Base-by-base conservation (phyloP, 2,797 vertebrate species). In the Coranthus polyacanthus region DNA sequence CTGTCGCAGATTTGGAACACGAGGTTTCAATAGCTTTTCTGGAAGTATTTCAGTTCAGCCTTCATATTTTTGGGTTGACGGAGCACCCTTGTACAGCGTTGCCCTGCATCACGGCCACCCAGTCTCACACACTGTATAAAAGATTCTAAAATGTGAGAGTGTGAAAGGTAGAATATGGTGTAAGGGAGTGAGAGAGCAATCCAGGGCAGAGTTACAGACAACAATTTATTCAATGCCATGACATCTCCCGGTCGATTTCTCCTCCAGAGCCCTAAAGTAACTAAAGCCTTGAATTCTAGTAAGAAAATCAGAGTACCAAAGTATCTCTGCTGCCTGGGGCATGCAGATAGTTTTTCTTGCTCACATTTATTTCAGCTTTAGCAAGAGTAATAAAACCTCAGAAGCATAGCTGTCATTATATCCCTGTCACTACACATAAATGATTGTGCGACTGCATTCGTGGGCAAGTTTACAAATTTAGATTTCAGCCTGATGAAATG, bases 201-300 rank as follows among this genome's bases (percentile, higher is more conserved):
- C 39, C 55, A 63, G 17, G n/a, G 32, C 52, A 65, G 41, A 72
- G 36, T 12, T 51, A 32, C 32, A 60, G 54, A 68, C 60, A 60
- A 49, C 70, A 58, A 58, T 83, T 42, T 69, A 63, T 73, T 78
- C 46, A 56, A 37, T 60, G 17, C 38, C 50, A 12, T 61, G 69
- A 70, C 67, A 55, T 77, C 66, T 78, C 37, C 13, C 6, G 11
- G 61, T 68, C 13, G 22, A 74, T 76, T 68, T 16, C 7, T 26
- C 37, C 67, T 70, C 55, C 52, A 34, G 3, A 72, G 70, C 43
- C 37, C 18, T 17, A 20, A 29, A 61, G 43, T 55, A 60, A 67
- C 39, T 52, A 26, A 75, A 77, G 41, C 18, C 38, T 54, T 32
- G 57, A 68, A 54, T 64, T 51, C 4, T 1, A 49, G 21, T 57